Percentiles rank a stretch among this genome's conserved stretches.
phyloP scores from a whole-genome alignment of 2,888 invertebrate species.

The Fissipunctia ypsillon region DNA sequence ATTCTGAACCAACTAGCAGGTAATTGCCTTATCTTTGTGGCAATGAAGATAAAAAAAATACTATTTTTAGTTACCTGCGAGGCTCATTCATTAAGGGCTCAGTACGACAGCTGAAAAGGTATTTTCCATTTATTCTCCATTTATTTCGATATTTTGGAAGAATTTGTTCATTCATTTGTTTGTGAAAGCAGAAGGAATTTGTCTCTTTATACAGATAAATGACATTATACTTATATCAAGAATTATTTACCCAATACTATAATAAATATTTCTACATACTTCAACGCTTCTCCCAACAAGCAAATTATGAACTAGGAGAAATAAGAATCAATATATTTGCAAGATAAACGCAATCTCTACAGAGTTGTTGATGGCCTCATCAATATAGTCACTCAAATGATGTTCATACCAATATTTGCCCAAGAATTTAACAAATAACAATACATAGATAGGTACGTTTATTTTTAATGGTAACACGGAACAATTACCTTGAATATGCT shows the following conservation, averaged over 20 bases:
- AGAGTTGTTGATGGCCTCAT: not conserved
- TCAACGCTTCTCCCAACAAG: not conserved
- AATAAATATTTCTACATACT: not conserved
- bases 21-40: conserved; percentile 56
- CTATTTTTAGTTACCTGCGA: conserved; percentile 43
- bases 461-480: not conserved
- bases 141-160: not conserved
- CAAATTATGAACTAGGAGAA: not conserved
- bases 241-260: not conserved
- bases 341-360: not conserved
- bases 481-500: not conserved
- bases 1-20: conserved; percentile 38
- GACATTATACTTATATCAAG: not conserved
- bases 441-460: not conserved
- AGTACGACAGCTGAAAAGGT: not conserved
- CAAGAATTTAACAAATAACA: conserved; percentile 32
- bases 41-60: conserved; percentile 56
- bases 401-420: conserved; percentile 19
- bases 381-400: conserved; percentile 19
- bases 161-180: not conserved
- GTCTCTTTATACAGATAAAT: not conserved
- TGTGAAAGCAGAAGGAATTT: too few relatives aligned
- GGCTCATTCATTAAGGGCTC: conserved; percentile 16
- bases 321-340: not conserved
- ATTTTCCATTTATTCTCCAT: not conserved